phyloP scores from a whole-genome alignment of 1,140 invertebrate genomes.

The Oncopodura yosiiana region DNA sequence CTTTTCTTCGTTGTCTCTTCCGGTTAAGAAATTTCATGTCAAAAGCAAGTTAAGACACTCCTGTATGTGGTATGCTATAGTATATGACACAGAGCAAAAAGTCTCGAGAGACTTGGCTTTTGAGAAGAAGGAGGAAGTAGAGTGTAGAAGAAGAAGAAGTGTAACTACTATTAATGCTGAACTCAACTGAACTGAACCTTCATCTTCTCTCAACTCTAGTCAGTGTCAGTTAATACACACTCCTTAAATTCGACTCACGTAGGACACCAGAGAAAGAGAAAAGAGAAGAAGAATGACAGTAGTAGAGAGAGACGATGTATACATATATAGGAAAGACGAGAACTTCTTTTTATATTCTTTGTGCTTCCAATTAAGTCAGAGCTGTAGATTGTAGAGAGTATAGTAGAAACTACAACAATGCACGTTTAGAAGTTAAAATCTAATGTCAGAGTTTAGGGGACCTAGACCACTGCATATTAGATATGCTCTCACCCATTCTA shows the following conservation, averaged over 20 bases:
- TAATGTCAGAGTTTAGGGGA: background rate
- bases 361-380: slow-evolving; percentile 22
- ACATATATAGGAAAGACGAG: background rate
- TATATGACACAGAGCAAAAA: background rate
- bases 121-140: background rate
- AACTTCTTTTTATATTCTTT: slow-evolving; percentile 26
- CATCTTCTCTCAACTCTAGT: background rate
- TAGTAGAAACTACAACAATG: background rate
- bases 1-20: no score
- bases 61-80: background rate
- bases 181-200: no score
- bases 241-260: slow-evolving; percentile 26
- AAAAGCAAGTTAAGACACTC: no score
- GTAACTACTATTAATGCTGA: background rate
- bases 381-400: background rate
- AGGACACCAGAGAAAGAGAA: background rate
- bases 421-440: background rate
- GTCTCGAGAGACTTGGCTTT: background rate
- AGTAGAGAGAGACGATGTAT: no score
- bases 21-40: no score
- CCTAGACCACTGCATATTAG: background rate
- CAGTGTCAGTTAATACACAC: background rate
- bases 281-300: slow-evolving; percentile 14
- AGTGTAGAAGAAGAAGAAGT: background rate
- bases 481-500: background rate